Evolutionary conservation across 2,113 vertebrate genomes (phyloP).

Genomic region (Morone saxatilis): DNA sequence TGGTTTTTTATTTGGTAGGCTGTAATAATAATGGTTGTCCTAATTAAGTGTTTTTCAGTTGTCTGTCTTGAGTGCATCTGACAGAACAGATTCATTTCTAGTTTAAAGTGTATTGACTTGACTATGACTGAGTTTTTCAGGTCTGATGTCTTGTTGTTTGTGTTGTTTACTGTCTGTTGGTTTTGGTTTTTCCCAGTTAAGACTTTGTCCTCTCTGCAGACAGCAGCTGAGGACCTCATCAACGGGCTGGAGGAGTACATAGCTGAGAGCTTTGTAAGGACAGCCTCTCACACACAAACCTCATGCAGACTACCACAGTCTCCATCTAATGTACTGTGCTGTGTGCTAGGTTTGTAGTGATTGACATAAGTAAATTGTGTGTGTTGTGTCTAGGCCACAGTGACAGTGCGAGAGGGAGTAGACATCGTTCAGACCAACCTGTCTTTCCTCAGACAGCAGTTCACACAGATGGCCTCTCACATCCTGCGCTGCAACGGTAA

Average conservation of each 20-base stretch:
- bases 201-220: constrained; percentile 55
- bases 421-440: constrained; percentile 90
- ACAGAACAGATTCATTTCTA: too few relatives aligned
- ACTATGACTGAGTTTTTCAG: neutral
- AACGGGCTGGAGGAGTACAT: constrained; percentile 88
- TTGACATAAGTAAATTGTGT: neutral
- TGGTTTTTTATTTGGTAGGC: neutral
- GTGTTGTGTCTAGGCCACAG: constrained; percentile 81
- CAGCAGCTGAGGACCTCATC: constrained; percentile 86
- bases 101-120: too few relatives aligned
- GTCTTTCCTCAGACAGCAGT: constrained; percentile 89
- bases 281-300: neutral
- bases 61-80: too few relatives aligned
- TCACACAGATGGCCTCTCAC: constrained; percentile 88
- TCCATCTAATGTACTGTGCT: neutral
- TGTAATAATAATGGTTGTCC: neutral
- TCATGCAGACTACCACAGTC: neutral
- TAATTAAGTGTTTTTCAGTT: too few relatives aligned
- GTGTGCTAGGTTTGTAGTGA: neutral
- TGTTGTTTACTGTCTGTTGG: neutral
- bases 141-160: neutral
- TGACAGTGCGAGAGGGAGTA: constrained; percentile 87
- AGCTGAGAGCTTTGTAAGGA: constrained; percentile 89
- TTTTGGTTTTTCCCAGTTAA: neutral
- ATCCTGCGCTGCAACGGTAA: constrained; percentile 88